Evolutionary conservation across 2,888 invertebrate species (phyloP).

Genomic region (Nemoura dubitans): DNA sequence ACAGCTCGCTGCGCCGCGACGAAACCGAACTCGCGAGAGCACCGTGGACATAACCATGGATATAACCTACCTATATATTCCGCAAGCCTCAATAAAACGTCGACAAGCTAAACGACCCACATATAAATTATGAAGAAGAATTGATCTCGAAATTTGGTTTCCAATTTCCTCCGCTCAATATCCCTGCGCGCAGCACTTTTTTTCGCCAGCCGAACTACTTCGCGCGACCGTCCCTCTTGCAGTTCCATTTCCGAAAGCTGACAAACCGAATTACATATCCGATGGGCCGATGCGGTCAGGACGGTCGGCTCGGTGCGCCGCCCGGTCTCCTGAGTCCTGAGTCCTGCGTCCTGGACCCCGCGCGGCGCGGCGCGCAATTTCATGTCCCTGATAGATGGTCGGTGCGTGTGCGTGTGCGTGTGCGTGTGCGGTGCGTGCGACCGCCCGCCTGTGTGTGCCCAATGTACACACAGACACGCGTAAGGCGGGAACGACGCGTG

Average conservation of each 20-base stretch:
- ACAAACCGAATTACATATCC: slow-evolving; percentile 39
- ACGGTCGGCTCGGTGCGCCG: neutral
- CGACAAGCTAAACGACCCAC: slow-evolving; percentile 38
- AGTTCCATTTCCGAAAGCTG: slow-evolving; percentile 41
- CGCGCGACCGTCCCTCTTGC: slow-evolving; percentile 33
- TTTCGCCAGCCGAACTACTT: neutral
- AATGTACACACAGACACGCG: slow-evolving; percentile 15
- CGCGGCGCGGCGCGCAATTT: neutral
- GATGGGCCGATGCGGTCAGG: neutral
- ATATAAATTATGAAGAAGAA: slow-evolving; percentile 40
- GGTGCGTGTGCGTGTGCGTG: slow-evolving; percentile 15
- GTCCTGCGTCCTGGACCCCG: neutral
- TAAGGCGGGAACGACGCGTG: neutral
- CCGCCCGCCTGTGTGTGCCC: slow-evolving; percentile 14
- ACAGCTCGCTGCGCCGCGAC: neutral
- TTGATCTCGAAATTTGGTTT: slow-evolving; percentile 40
- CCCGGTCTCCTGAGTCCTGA: slow-evolving; percentile 19
- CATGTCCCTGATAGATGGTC: slow-evolving; percentile 22
- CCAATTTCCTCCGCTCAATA: slow-evolving; percentile 38
- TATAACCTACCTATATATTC: slow-evolving; percentile 38
- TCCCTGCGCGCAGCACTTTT: slow-evolving; percentile 37
- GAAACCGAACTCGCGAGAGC: neutral
- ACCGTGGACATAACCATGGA: neutral
- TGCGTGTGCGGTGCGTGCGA: slow-evolving; percentile 16
- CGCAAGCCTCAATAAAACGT: slow-evolving; percentile 37